Evolutionary conservation across 2,113 vertebrate genomes (phyloP), one percentile per base, ranked within the genome.

Genomic region (Pelodiscus sinensis): DNA sequence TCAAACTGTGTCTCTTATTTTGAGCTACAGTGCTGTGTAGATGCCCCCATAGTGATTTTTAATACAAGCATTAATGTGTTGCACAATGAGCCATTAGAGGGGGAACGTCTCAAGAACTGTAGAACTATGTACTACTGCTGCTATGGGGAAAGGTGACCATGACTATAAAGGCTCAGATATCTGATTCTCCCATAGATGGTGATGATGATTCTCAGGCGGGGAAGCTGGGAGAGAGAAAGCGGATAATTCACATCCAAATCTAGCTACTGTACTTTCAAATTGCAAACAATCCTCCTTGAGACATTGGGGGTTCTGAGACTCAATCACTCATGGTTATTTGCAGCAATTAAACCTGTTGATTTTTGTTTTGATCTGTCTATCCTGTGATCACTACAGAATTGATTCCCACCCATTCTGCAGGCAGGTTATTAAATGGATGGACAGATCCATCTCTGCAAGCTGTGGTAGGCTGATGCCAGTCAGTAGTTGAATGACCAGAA

Each of bases 231-330:
- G 87, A 58, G 86, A 85, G 77, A 94, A 89, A 87, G 87, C 88
- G 92, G 81, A 85, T 54, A 65, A 89, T 94, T 96, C 88, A 86
- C 54, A 83, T 29, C 93, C 91, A 0, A 95, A 92, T 97, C 94
- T 95, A 92, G 93, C 87, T 82, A 91, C 90, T 92, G 4, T 68
- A 68, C 65, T 8, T 97, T 81, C 90, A 79, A 89, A 86, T 14
- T 50, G 90, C 60, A 91, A 82, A 83, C 86, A 92, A 94, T 73
- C 79, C 75, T 81, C 84, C 82, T 79, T 80, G 80, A 88, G 86
- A 88, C 55, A 83, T 35, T 88, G 90, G 84, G 54, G 38, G 21
- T 44, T 12, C 71, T 44, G 71, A 35, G 35, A 44, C 38, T 44
- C 24, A 24, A 25, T 24, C 22, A 25, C 58, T n/a, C 58, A 60